Evolutionary conservation across 92 coral and sea anemone genomes (phyloP).

Genomic region (Scolanthus callimorphus): DNA sequence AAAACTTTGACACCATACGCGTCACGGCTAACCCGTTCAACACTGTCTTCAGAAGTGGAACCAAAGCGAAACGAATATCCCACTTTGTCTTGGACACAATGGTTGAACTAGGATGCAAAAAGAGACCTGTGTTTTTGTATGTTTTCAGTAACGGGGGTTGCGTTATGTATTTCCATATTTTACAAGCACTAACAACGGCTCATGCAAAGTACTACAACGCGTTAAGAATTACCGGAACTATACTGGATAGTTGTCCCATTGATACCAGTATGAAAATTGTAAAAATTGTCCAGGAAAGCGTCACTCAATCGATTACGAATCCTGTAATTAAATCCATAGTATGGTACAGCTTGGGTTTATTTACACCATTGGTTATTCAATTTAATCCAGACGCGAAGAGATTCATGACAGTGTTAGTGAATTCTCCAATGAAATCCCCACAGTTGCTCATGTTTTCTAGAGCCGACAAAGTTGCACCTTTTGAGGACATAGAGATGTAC

Average conservation of each 20-base stretch:
- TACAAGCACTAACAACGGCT: constrained; percentile 45
- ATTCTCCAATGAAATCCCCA: constrained; percentile 39
- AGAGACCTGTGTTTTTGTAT: constrained; percentile 50
- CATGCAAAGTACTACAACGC: constrained; percentile 34
- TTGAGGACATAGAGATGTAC: constrained; percentile 57
- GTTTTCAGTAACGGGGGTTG: constrained; percentile 69
- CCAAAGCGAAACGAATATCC: constrained; percentile 59
- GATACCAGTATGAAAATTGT: constrained; percentile 67
- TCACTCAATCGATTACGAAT: constrained; percentile 49
- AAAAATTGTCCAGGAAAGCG: constrained; percentile 53
- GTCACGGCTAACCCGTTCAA: no score
- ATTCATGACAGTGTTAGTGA: constrained; percentile 41
- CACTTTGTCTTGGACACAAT: constrained; percentile 44
- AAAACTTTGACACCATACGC: no score
- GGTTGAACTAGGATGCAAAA: constrained; percentile 31
- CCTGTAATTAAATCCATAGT: constrained; percentile 44
- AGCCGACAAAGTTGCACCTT: constrained; percentile 67
- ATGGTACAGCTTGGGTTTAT: constrained; percentile 50
- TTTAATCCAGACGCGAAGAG: constrained; percentile 47
- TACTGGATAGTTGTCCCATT: constrained; percentile 92
- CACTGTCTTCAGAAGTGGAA: no score
- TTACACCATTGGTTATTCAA: constrained; percentile 46
- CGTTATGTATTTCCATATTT: constrained; percentile 54
- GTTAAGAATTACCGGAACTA: constrained; percentile 69
- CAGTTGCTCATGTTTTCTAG: constrained; percentile 73